Evolutionary conservation across 1,140 invertebrate species (phyloP).

Genomic region (Callitettix versicolor): DNA sequence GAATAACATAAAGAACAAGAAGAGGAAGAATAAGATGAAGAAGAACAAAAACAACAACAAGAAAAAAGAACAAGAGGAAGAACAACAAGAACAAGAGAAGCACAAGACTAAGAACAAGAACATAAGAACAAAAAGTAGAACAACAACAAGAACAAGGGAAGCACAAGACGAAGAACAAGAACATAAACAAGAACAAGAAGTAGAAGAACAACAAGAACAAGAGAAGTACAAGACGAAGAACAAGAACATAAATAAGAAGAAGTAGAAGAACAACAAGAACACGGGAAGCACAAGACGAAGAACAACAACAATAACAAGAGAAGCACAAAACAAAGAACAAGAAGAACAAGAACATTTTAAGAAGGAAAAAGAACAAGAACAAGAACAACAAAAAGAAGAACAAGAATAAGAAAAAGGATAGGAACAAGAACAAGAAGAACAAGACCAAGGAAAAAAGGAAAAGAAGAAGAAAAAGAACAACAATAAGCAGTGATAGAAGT

Average conservation of each 20-base stretch:
- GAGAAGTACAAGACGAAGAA: conserved; percentile 1
- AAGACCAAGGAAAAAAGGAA: neutral
- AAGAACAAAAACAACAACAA: neutral
- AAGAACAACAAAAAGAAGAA: no score
- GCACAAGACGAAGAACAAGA: neutral
- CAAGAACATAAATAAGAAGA: neutral
- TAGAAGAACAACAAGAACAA: neutral
- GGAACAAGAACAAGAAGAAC: neutral
- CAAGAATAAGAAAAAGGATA: neutral
- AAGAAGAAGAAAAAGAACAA: no score
- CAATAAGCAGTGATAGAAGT: no score
- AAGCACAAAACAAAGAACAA: neutral
- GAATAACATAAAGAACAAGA: neutral
- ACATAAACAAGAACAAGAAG: neutral
- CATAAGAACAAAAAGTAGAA: neutral
- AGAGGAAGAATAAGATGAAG: no score
- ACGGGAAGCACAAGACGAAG: neutral
- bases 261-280: conserved; percentile 3
- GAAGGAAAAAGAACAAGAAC: neutral
- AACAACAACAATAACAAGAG: no score
- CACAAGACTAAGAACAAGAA: neutral
- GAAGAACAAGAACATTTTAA: neutral
- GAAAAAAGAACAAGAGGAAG: neutral
- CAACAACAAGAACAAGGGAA: neutral
- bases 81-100: neutral